Evolutionary conservation across 2,888 invertebrate genomes (phyloP).

Genomic region (Seira musarum): DNA sequence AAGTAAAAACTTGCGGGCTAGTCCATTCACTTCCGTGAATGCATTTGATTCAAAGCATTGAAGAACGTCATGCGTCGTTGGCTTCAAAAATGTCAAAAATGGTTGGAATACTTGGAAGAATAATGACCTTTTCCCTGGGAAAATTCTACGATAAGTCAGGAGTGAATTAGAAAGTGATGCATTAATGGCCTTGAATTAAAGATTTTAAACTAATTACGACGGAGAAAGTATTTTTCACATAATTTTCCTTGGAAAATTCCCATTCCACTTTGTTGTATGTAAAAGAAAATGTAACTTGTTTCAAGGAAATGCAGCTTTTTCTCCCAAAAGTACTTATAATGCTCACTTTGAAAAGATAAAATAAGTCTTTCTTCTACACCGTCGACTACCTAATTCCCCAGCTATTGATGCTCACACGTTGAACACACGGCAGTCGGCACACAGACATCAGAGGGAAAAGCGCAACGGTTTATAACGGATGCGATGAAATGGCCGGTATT

Average conservation of each 20-base stretch:
- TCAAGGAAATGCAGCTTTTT: neutral
- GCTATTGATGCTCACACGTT: neutral
- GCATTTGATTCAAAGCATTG: neutral
- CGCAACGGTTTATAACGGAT: slow-evolving; percentile 11
- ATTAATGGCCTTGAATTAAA: neutral
- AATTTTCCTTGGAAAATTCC: too few relatives aligned
- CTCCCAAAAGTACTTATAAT: neutral
- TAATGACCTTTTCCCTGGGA: neutral
- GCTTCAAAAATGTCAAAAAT: neutral
- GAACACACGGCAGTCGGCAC: too few relatives aligned
- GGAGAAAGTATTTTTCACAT: too few relatives aligned
- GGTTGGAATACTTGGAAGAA: neutral
- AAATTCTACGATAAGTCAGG: neutral
- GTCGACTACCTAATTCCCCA: too few relatives aligned
- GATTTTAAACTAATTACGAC: neutral
- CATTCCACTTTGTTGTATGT: too few relatives aligned
- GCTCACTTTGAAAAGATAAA: too few relatives aligned
- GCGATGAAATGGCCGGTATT: slow-evolving; percentile 42
- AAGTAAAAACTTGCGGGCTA: neutral
- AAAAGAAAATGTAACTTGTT: too few relatives aligned
- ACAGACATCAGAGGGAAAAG: neutral
- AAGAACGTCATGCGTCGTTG: neutral
- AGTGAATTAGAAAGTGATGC: neutral
- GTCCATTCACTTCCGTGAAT: neutral
- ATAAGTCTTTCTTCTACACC: too few relatives aligned